phyloP scores from a whole-genome alignment of 2,113 vertebrate species.

The Fulmarus glacialis region DNA sequence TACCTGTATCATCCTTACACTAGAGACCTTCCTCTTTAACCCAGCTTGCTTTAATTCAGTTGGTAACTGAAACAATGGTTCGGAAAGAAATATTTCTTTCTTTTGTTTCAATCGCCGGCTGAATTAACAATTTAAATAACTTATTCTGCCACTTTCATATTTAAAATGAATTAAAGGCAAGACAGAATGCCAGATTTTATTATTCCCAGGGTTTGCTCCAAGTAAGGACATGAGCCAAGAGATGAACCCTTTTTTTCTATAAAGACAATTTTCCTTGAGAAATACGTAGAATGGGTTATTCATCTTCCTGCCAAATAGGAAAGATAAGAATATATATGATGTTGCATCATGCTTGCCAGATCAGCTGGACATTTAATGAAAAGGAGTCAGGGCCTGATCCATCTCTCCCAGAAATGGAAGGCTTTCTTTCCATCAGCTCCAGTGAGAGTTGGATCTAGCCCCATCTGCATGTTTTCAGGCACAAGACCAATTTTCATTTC shows the following conservation, averaged over 20 bases:
- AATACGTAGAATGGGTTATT: neutral
- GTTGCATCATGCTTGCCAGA: neutral
- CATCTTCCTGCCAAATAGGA: neutral
- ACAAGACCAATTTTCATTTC: constrained; percentile 51
- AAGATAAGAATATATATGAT: constrained; percentile 23
- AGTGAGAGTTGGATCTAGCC: neutral
- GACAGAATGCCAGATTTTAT: neutral
- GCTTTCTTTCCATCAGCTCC: neutral
- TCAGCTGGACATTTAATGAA: constrained; percentile 45
- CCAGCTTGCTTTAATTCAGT: neutral
- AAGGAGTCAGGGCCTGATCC: neutral
- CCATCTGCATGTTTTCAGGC: constrained; percentile 32
- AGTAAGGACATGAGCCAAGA: neutral
- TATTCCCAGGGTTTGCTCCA: neutral
- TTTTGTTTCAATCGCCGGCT: neutral
- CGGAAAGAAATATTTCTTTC: neutral
- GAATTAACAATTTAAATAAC: neutral
- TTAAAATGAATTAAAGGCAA: neutral
- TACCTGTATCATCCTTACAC: neutral
- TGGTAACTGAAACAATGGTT: neutral
- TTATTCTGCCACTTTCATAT: neutral
- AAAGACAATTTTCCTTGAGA: constrained; percentile 4
- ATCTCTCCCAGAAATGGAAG: neutral
- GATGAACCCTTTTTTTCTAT: neutral
- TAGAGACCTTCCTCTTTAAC: neutral